Conservation (phyloP, 2,888 invertebrate species). For the Thelaira solivaga region DNA sequence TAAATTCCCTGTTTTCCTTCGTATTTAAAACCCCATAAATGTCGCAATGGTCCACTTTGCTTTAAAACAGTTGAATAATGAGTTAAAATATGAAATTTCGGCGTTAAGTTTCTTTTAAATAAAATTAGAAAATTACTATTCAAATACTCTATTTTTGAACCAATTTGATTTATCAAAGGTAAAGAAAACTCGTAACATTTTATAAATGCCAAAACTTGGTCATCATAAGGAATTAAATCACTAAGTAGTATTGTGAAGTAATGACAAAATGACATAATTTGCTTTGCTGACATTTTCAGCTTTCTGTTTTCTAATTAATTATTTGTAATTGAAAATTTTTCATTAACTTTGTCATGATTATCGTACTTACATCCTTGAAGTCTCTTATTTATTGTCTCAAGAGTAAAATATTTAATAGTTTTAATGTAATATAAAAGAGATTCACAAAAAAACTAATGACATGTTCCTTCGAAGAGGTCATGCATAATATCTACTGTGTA, state of each 20-base stretch:
- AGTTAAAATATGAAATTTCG: not conserved
- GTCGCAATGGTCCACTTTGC: not conserved
- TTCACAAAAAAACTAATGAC: not conserved
- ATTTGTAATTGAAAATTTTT: not conserved
- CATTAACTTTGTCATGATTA: not conserved
- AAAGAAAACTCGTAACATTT: not conserved
- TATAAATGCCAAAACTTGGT: not conserved
- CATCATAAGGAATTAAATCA: not conserved
- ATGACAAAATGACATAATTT: conserved; percentile 17
- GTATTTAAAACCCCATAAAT: conserved; percentile 2
- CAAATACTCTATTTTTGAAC: not conserved
- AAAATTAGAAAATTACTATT: not conserved
- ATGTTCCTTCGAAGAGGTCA: not conserved
- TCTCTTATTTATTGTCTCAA: not conserved
- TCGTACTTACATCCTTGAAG: not conserved
- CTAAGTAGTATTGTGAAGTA: not conserved
- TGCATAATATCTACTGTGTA: conserved; percentile 11
- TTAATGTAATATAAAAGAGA: not conserved
- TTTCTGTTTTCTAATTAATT: not conserved
- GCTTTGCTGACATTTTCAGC: conserved; percentile 13
- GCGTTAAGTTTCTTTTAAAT: not conserved
- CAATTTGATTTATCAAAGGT: not conserved
- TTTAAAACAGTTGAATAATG: not conserved
- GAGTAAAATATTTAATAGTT: not conserved
- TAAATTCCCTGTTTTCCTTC: not conserved